Base-by-base conservation (phyloP, 2,888 invertebrate species). In the Agonum fuliginosum region DNA sequence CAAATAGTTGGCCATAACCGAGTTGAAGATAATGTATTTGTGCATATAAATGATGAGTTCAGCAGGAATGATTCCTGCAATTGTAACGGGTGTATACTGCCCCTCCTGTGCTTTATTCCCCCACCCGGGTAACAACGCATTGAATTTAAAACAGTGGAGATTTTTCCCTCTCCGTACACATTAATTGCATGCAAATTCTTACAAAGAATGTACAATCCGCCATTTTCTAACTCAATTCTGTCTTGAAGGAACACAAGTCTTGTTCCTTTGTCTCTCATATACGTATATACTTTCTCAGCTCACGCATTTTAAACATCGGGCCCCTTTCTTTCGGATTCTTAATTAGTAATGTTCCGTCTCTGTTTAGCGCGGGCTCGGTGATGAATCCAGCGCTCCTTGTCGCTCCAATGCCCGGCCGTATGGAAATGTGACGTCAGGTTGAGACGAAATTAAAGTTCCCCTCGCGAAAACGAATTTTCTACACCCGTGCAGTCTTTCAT, bases 261-360 rank as follows among this genome's bases (percentile, higher is more conserved):
- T 84, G 85, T 86, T 86, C 86, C 86, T 86, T 86, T 86, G 86
- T 86, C 86, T 86, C 86, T 76, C 76, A 76, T 76, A 86, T 84
- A 84, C 85, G 82, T 81, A 83, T 83, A 83, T 84, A 84, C 84
- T 84, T 84, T 86, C 85, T 84, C 83, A 83, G 84, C 86, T 87
- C 86, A 86, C 86, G 86, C 87, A 87, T 87, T 86, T 88, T 88
- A 88, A 88, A 86, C 86, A 87, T 87, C 86, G 86, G 85, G 84
- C 89, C 87, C 86, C 86, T 91, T 91, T 90, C 91, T 91, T 91
- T 91, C 87, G 90, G 89, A 91, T 91, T 91, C 91, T 91, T 91
- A 91, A 91, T 91, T 91, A 91, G 91, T 90, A 85, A 90, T 89
- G 88, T 84, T 88, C 89, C 84, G 86, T 86, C 85, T 89, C 88